These are phyloP conservation scores for Pomacea maculata DNA, from an alignment of 1,140 invertebrate genomes.

Conservation along the genomic window DNA sequence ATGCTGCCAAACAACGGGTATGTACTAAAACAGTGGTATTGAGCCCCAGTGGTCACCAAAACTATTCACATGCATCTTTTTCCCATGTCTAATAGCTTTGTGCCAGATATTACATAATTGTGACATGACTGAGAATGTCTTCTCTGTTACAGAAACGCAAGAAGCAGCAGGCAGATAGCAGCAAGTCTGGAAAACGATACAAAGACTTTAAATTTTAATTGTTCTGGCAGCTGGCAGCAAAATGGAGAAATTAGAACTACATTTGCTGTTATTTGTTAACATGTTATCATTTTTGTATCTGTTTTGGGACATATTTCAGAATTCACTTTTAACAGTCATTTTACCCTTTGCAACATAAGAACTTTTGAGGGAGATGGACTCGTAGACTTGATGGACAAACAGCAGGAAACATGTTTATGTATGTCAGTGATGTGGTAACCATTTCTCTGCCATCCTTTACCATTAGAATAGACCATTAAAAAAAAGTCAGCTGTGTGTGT, in stretches of 20 bases:
- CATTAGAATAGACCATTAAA: no score
- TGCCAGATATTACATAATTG: neutral
- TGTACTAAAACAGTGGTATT: neutral
- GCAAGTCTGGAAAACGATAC: slow-evolving; percentile 93
- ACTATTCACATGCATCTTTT: neutral
- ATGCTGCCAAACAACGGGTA: slow-evolving; percentile 85
- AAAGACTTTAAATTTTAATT: slow-evolving; percentile 96
- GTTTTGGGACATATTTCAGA: no score
- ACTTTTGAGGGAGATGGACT: no score
- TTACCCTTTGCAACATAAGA: no score
- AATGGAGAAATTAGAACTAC: neutral
- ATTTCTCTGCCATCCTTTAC: no score
- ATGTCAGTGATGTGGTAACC: no score
- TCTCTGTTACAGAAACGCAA: slow-evolving; percentile 81
- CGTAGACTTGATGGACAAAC: no score
- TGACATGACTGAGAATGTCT: neutral
- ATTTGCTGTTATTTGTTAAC: slow-evolving; percentile 5
- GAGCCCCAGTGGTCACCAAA: neutral
- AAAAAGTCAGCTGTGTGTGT: no score
- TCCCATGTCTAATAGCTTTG: neutral
- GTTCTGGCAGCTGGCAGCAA: neutral
- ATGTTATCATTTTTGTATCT: neutral
- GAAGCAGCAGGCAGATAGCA: slow-evolving; percentile 87
- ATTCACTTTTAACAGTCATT: no score
- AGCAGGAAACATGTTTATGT: no score